These are phyloP conservation scores for Lasioglossum calceatum DNA, from an alignment of 2,888 invertebrate genomes.

Conservation along the genomic window DNA sequence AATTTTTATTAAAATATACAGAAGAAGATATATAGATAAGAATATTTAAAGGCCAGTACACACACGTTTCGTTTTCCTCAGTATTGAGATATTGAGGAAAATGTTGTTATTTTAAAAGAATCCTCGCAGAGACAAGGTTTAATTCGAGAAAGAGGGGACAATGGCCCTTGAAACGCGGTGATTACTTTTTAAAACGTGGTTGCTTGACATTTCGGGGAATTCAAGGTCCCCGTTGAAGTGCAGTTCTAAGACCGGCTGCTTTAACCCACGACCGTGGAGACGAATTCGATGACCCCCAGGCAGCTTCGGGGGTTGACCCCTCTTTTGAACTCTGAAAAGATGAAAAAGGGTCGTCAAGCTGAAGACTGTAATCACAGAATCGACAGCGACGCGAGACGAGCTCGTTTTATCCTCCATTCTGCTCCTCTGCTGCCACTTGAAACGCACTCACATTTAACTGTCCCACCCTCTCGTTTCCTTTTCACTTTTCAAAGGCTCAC, in stretches of 20 bases:
- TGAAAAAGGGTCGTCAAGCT: slow-evolving; percentile 58
- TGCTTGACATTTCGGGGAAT: not conserved
- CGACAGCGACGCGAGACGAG: slow-evolving; percentile 57
- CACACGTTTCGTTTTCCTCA: no score
- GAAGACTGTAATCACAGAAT: slow-evolving; percentile 60
- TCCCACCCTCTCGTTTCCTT: slow-evolving; percentile 51
- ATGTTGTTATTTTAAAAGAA: not conserved
- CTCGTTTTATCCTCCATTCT: slow-evolving; percentile 46
- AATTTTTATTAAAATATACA: no score
- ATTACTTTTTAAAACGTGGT: not conserved
- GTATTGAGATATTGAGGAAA: not conserved
- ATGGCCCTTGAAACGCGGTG: not conserved
- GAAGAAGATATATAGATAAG: no score
- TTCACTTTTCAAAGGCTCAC: slow-evolving; percentile 46
- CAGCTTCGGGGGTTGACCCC: slow-evolving; percentile 54
- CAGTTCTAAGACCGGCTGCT: slow-evolving; percentile 30
- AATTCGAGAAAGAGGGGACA: not conserved
- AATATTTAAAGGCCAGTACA: no score
- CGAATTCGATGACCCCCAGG: slow-evolving; percentile 61
- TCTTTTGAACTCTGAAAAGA: slow-evolving; percentile 60
- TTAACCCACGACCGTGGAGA: slow-evolving; percentile 48
- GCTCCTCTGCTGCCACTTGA: slow-evolving; percentile 47
- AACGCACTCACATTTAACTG: slow-evolving; percentile 60
- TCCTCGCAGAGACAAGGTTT: not conserved
- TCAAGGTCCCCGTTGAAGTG: not conserved